Base-by-base conservation (phyloP, 1,140 invertebrate species). In the Whitmania pigra region DNA sequence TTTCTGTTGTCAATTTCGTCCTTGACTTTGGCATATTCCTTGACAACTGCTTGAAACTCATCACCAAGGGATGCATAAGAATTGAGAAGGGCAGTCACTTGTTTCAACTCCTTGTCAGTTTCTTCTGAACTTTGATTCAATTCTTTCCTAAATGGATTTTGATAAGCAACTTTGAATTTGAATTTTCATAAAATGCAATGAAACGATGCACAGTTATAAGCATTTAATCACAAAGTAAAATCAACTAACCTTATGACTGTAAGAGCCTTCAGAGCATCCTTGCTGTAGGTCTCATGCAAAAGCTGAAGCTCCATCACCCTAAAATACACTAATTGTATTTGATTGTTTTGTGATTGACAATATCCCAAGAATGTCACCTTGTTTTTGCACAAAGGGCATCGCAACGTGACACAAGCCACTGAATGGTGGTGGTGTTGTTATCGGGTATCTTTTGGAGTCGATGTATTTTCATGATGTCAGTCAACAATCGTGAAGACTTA, bases 231-330 rank as follows among this genome's bases (percentile, higher is more conserved):
- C 5, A 49, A 49, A 49, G 2, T 17, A 49, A 17, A 49, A 49
- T 49, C 43, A 11, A 49, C 43, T 7, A 63, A 63, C 57, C 20
- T 63, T 2, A 63, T 63, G 15, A 63, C 57, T 9, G 22, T 7
- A 20, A 63, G 57, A 13, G 57, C 57, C 57, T 63, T 63, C 22
- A 63, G 9, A n/a, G 57, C 22, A 63, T 63, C 57, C 29, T 63
- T 63, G 6, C 6, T 63, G 57, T 63, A 63, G 22, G 29, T 63
- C 11, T 63, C 57, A 13, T 22, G 22, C 29, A 63, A 31, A 22
- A 63, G 11, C 57, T 63, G 57, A 63, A 25, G 29, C 57, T 63
- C 57, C 29, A 25, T 22, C 57, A 63, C 22, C 57, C 57, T 63
- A 20, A 49, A 49, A 49, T 13, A 49, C 13, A 11, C 43, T 17